Percentiles rank a stretch among this genome's conserved stretches.
phyloP scores from a whole-genome alignment of 2,797 vertebrate species.

The Anisognathus igniventris region DNA sequence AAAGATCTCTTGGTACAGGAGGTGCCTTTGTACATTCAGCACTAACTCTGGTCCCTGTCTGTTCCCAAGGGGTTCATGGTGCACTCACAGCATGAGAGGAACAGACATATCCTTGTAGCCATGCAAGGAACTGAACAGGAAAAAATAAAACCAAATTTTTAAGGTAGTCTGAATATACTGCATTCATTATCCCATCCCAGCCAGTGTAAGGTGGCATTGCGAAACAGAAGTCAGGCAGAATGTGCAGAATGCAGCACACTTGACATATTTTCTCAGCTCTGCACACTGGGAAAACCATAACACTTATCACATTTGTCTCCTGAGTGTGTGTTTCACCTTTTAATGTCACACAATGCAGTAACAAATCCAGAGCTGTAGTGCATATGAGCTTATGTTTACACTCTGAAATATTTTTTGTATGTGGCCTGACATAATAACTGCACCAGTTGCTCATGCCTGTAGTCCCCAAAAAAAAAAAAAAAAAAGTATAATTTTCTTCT shows the following conservation, averaged over 20 bases:
- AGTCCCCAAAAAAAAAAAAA: not conserved
- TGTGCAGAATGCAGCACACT: not conserved
- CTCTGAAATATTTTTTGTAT: not conserved
- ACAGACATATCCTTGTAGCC: accelerated
- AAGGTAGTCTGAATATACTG: not conserved
- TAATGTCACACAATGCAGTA: not conserved
- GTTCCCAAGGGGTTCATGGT: accelerated
- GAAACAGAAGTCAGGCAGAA: not conserved
- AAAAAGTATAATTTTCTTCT: not conserved
- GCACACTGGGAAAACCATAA: not conserved
- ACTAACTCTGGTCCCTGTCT: not conserved
- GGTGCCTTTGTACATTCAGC: accelerated
- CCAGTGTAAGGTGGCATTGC: not conserved
- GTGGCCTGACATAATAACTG: not conserved
- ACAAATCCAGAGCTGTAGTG: not conserved
- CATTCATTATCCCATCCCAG: not conserved
- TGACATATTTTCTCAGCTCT: not conserved
- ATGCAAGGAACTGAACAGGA: accelerated
- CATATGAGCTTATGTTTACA: not conserved
- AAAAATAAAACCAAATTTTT: not conserved
- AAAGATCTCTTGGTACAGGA: not conserved
- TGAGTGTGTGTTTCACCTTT: not conserved
- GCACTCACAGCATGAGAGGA: accelerated
- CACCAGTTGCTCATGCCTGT: not conserved
- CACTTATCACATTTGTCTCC: not conserved